Evolutionary conservation across 2,797 vertebrate species (phyloP).

Genomic region (Trichosurus vulpecula): DNA sequence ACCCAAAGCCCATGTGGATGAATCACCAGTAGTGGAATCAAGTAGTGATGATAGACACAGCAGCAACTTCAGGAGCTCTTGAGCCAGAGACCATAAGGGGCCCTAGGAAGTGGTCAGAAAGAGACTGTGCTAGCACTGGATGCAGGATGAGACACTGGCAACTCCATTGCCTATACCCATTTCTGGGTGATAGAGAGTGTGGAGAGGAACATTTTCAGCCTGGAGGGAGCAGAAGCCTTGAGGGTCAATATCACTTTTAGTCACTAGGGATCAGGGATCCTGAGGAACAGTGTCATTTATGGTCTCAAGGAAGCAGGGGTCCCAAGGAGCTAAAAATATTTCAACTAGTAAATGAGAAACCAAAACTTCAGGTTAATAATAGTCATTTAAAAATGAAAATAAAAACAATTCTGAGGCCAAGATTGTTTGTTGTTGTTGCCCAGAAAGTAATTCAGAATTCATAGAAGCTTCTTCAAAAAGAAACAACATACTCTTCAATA

Average conservation of each 20-base stretch:
- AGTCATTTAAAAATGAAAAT: constrained; percentile 17
- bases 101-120: not conserved
- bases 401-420: not conserved
- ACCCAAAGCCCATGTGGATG: not conserved
- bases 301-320: not conserved
- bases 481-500: constrained; percentile 15
- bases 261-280: not conserved
- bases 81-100: not conserved
- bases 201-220: not conserved
- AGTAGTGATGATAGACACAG: not conserved
- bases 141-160: not conserved
- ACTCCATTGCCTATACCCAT: not conserved
- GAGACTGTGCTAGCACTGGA: not conserved
- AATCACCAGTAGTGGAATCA: not conserved
- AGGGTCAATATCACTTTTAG: not conserved
- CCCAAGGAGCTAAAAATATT: not conserved
- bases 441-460: constrained; percentile 33
- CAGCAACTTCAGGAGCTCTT: not conserved
- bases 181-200: not conserved
- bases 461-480: constrained; percentile 14
- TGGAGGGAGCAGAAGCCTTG: not conserved
- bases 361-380: constrained; percentile 20
- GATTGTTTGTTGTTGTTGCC: not conserved
- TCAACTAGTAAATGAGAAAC: constrained; percentile 20
- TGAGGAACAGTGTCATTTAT: not conserved